A percentile compares a stretch with the other conserved stretches of the same genome.
Conservation (phyloP, 2,797 vertebrate species). For the Esox masquinongy region DNA sequence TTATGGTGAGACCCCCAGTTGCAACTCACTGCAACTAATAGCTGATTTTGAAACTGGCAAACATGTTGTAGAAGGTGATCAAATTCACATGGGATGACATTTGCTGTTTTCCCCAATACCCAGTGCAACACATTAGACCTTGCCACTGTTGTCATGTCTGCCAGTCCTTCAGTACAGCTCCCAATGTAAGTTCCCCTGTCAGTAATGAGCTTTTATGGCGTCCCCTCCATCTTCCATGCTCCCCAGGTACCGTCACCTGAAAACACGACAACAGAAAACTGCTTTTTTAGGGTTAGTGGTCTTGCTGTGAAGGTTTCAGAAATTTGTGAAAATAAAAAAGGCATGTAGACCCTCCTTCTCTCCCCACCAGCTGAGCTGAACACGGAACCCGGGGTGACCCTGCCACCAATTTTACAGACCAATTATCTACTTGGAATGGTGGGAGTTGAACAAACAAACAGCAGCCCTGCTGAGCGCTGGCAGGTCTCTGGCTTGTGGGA, state of each 20-base stretch:
- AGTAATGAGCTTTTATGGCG: constrained; percentile 85
- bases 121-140: constrained; percentile 81
- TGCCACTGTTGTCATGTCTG: constrained; percentile 77
- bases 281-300: constrained; percentile 73
- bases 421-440: constrained; percentile 97
- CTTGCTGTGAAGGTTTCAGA: constrained; percentile 79
- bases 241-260: constrained; percentile 74
- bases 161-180: constrained; percentile 69
- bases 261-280: constrained; percentile 84
- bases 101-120: constrained; percentile 79
- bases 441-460: constrained; percentile 95
- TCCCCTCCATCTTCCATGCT: constrained; percentile 21
- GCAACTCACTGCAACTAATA: constrained; percentile 78
- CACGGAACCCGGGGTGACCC: constrained; percentile 86
- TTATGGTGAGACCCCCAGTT: constrained; percentile 74
- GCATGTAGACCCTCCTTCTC: constrained; percentile 79
- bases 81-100: constrained; percentile 79
- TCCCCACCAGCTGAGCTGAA: constrained; percentile 83
- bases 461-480: constrained; percentile 80
- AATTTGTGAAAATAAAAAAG: constrained; percentile 82
- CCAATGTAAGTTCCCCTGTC: constrained; percentile 81
- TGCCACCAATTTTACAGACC: constrained; percentile 90
- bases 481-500: constrained; percentile 76
- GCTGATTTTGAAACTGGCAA: constrained; percentile 72
- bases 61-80: constrained; percentile 51